Evolutionary conservation across 92 coral and sea anemone genomes (phyloP).

Genomic region (Zoanthus gigantus): DNA sequence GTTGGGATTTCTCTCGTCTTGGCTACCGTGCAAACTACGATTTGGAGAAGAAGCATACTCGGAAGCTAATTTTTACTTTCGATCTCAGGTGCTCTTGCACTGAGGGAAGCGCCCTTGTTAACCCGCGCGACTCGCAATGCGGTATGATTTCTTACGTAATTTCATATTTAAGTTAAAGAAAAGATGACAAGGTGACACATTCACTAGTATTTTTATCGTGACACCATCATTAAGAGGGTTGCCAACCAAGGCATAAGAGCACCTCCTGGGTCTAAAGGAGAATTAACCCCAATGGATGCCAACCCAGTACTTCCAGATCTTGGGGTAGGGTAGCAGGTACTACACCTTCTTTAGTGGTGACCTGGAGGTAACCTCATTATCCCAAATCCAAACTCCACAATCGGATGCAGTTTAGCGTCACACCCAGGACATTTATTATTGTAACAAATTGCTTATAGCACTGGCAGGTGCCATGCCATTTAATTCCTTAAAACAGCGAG

Average conservation of each 20-base stretch:
- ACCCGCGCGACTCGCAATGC: slow-evolving; percentile 12
- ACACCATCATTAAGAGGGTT: background rate
- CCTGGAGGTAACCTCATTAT: too few relatives aligned
- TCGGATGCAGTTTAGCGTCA: too few relatives aligned
- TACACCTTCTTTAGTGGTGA: too few relatives aligned
- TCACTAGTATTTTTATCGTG: background rate
- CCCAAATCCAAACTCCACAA: too few relatives aligned
- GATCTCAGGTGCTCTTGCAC: background rate
- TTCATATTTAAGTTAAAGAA: background rate
- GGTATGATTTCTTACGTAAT: background rate
- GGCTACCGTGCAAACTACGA: background rate
- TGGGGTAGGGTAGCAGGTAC: too few relatives aligned
- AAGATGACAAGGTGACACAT: background rate
- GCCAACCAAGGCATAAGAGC: background rate
- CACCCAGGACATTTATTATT: too few relatives aligned
- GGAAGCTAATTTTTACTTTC: background rate
- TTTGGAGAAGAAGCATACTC: background rate
- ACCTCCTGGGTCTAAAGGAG: background rate
- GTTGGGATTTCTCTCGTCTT: background rate
- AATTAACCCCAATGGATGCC: too few relatives aligned
- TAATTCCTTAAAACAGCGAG: too few relatives aligned
- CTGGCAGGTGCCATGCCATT: too few relatives aligned
- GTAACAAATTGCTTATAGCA: too few relatives aligned
- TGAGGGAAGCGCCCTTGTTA: slow-evolving; percentile 20
- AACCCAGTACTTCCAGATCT: too few relatives aligned